These are phyloP conservation scores for Oscheius sp. DNA, from an alignment of 2,888 invertebrate genomes.

Conservation along the genomic window DNA sequence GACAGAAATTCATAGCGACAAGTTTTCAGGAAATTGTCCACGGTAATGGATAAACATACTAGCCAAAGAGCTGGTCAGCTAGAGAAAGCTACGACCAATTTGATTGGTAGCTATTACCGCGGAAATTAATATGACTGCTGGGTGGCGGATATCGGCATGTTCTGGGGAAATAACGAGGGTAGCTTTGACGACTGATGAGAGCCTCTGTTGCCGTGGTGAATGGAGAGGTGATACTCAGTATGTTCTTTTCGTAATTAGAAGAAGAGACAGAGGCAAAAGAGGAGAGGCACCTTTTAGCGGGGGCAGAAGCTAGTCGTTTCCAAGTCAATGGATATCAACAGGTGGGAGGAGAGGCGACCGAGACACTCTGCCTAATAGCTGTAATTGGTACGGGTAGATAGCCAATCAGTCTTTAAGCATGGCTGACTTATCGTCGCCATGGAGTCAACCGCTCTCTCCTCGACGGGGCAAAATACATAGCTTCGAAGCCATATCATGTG, in stretches of 20 bases:
- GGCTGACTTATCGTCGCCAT: constrained; percentile 16
- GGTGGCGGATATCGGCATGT: background rate
- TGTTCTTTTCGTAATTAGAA: background rate
- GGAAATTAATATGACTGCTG: background rate
- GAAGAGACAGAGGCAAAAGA: background rate
- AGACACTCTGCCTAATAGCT: constrained; percentile 1
- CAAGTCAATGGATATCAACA: constrained; percentile 18
- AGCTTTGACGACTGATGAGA: constrained; percentile 1
- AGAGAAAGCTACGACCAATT: background rate
- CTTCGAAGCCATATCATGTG: background rate
- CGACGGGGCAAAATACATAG: background rate
- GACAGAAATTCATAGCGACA: background rate
- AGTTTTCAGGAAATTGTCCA: background rate
- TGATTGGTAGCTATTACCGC: too few relatives aligned
- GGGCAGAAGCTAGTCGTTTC: background rate
- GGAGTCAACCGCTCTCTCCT: background rate
- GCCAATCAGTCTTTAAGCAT: background rate
- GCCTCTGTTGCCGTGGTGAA: constrained; percentile 7
- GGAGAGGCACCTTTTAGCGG: background rate
- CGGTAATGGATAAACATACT: background rate
- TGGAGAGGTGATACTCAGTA: background rate
- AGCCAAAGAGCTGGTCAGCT: too few relatives aligned
- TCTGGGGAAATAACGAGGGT: background rate
- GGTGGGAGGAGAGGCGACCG: constrained; percentile 12
- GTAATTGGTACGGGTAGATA: constrained; percentile 3